phyloP scores from a whole-genome alignment of 2,113 vertebrate genomes.

The Scartelaos histophorus region DNA sequence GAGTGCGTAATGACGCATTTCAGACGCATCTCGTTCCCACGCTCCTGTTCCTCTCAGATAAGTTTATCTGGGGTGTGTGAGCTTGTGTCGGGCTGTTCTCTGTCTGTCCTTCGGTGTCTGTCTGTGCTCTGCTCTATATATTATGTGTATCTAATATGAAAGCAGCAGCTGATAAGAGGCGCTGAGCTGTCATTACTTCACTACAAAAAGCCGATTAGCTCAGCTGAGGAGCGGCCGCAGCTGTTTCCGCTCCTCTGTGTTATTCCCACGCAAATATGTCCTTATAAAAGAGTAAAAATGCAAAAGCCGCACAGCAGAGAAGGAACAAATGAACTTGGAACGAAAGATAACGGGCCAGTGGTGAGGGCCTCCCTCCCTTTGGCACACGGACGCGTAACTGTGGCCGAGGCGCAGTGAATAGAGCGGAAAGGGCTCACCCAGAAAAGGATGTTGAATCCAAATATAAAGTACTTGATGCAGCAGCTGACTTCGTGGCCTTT shows the following conservation, averaged over 20 bases:
- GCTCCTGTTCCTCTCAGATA: background rate
- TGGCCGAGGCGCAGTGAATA: background rate
- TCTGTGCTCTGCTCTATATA: background rate
- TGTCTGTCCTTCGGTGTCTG: background rate
- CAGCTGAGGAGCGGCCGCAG: slow-evolving; percentile 8
- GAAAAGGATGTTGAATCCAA: slow-evolving; percentile 92
- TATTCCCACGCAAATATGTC: background rate
- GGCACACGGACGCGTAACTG: slow-evolving; percentile 3
- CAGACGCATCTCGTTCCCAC: background rate
- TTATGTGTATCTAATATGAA: background rate
- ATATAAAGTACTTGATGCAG: slow-evolving; percentile 98
- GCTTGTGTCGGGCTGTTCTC: background rate
- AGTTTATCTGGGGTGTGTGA: background rate
- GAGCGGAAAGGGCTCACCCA: slow-evolving; percentile 52
- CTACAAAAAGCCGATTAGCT: slow-evolving; percentile 60
- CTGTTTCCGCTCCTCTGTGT: slow-evolving; percentile 11
- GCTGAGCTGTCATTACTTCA: slow-evolving; percentile 34
- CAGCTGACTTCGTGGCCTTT: slow-evolving; percentile 98
- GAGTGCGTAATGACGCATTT: background rate
- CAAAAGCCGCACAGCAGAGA: too few relatives aligned
- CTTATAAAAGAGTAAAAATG: background rate
- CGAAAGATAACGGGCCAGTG: background rate
- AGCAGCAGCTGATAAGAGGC: background rate
- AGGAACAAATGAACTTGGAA: background rate
- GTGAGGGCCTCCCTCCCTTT: slow-evolving; percentile 20